Evolutionary conservation across 2,797 vertebrate species (phyloP).

Genomic region (Cryptoblepharus egeriae): DNA sequence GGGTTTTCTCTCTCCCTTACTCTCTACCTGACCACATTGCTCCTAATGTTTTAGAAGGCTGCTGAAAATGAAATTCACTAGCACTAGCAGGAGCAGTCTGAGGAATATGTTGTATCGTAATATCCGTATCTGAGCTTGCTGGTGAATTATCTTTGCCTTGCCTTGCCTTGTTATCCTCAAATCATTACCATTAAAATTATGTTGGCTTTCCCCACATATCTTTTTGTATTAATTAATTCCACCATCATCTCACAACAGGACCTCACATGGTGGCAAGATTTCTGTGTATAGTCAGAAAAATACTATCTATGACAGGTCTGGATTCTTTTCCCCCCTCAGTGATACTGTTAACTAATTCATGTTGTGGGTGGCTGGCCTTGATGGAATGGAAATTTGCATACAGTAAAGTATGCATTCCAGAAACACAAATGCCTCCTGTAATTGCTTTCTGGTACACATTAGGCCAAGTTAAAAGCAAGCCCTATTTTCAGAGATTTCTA

Average conservation of each 20-base stretch:
- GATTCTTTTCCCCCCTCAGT: neutral
- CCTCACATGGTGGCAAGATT: neutral
- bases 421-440: constrained; percentile 37
- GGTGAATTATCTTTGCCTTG: neutral
- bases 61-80: neutral
- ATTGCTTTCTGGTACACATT: constrained; percentile 15
- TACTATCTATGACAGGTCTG: neutral
- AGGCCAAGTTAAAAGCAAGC: constrained; percentile 41
- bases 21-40: no score
- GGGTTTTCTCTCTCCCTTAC: no score
- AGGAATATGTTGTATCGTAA: neutral
- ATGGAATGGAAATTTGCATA: constrained; percentile 36
- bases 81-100: neutral
- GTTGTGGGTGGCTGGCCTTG: constrained; percentile 3
- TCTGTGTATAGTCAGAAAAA: neutral
- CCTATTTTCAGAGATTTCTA: constrained; percentile 27
- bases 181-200: constrained; percentile 13
- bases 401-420: neutral
- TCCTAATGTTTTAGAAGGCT: no score
- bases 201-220: neutral
- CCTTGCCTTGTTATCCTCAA: neutral
- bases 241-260: neutral
- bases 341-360: constrained; percentile 19
- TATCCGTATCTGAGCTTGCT: neutral
- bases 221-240: constrained; percentile 11